phyloP scores from a whole-genome alignment of 2,888 invertebrate species.

The Neoascia interrupta region DNA sequence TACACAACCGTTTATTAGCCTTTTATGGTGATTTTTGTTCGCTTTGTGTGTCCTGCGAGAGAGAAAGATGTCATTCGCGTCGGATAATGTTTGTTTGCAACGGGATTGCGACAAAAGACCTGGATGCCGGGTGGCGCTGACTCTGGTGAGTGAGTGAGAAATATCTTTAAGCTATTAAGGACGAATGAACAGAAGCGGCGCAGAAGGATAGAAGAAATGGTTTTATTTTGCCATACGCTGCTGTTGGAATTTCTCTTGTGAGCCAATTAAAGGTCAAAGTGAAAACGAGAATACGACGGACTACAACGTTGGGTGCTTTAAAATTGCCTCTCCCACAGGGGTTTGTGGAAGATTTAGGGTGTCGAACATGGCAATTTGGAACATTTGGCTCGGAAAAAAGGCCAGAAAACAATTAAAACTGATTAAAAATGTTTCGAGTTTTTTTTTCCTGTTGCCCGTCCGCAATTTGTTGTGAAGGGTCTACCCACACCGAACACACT shows the following conservation, averaged over 20 bases:
- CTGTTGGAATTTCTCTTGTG: neutral
- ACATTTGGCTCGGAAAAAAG: conserved; percentile 29
- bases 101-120: conserved; percentile 11
- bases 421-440: no score
- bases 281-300: neutral
- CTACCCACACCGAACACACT: no score
- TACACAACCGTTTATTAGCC: conserved; percentile 68
- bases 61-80: conserved; percentile 5
- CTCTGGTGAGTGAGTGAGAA: conserved; percentile 33
- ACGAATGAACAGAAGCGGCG: neutral
- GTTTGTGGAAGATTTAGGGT: conserved; percentile 5
- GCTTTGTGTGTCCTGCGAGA: neutral
- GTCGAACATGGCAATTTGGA: conserved; percentile 40
- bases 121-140: conserved; percentile 10
- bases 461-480: no score
- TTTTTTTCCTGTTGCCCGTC: no score
- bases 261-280: conserved; percentile 34
- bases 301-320: neutral
- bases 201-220: neutral
- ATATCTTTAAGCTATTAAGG: conserved; percentile 51
- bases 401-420: conserved; percentile 44
- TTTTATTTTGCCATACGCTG: conserved; percentile 18
- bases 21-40: conserved; percentile 51
- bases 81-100: conserved; percentile 21
- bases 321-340: conserved; percentile 7